phyloP scores from a whole-genome alignment of 1,140 invertebrate species.

The Platorchestia sp. region DNA sequence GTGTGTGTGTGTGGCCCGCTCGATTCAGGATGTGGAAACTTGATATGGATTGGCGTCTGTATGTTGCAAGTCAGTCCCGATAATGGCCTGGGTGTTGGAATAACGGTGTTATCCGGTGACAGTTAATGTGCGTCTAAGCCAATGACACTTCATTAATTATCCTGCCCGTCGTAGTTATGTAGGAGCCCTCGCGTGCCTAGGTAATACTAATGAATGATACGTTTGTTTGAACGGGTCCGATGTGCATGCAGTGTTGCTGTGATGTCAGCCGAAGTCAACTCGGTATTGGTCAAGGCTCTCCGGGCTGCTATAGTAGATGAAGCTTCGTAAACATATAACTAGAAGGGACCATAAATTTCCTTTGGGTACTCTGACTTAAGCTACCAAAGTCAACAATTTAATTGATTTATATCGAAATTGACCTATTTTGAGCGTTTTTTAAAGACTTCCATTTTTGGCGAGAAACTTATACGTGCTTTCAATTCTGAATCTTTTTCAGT shows the following conservation, averaged over 20 bases:
- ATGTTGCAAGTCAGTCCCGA: slow-evolving; percentile 42
- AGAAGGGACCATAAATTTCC: neutral
- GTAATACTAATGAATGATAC: neutral
- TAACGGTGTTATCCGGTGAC: slow-evolving; percentile 51
- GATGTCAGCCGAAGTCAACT: neutral
- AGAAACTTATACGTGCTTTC: no score
- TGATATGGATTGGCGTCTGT: slow-evolving; percentile 14
- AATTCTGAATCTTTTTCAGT: no score
- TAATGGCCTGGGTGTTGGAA: slow-evolving; percentile 43
- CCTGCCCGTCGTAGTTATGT: neutral
- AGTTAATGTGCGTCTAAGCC: slow-evolving; percentile 45
- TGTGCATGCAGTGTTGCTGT: neutral
- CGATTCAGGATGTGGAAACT: slow-evolving; percentile 50
- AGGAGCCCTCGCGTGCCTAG: slow-evolving; percentile 27
- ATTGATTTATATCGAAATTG: no score
- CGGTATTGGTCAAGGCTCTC: neutral
- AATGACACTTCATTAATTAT: slow-evolving; percentile 54
- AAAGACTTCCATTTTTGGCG: no score
- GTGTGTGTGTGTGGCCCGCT: slow-evolving; percentile 26
- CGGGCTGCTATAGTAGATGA: neutral
- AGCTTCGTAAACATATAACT: neutral
- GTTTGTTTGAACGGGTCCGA: neutral
- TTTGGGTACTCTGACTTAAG: no score
- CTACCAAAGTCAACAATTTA: no score
- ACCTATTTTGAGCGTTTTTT: no score